Evolutionary conservation across 1,140 invertebrate species (phyloP).

Genomic region (Drosophila watanabei): DNA sequence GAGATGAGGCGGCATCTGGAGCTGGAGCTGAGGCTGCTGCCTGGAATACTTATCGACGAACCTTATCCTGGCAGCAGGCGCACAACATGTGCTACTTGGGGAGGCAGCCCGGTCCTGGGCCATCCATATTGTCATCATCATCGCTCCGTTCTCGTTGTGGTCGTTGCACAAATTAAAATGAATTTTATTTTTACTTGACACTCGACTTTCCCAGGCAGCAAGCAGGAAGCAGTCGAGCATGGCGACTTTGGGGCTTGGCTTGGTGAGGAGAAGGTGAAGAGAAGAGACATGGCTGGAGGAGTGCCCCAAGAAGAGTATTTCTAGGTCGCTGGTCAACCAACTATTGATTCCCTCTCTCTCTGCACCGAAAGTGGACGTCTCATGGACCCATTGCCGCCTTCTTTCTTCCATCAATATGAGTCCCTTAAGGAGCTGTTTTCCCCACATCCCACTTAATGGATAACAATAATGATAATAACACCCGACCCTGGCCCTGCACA

Average conservation of each 20-base stretch:
- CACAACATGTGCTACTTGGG: conserved; percentile 28
- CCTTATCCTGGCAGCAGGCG: conserved; percentile 62
- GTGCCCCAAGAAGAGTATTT: conserved; percentile 3
- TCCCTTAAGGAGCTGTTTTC: conserved; percentile 12
- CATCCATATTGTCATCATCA: conserved; percentile 46
- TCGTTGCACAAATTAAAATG: conserved; percentile 61
- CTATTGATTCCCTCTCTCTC: not conserved
- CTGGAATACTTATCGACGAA: conserved; percentile 59
- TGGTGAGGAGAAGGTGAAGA: not conserved
- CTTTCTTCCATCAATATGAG: conserved; percentile 23
- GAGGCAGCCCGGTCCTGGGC: not conserved
- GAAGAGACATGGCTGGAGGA: not conserved
- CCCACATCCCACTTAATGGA: conserved; percentile 44
- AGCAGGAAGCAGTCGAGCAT: conserved; percentile 3
- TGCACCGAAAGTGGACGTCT: not conserved
- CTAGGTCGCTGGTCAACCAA: not conserved
- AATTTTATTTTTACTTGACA: conserved; percentile 61
- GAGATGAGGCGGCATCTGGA: conserved; percentile 2
- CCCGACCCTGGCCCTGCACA: not conserved
- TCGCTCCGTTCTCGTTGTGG: conserved; percentile 23
- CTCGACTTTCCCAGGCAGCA: conserved; percentile 8
- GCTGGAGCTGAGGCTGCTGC: conserved; percentile 1
- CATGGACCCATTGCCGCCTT: not conserved
- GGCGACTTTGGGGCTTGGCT: not conserved
- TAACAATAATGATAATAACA: conserved; percentile 53